phyloP scores from a whole-genome alignment of 2,113 vertebrate genomes.

The Hippocampus mohnikei region DNA sequence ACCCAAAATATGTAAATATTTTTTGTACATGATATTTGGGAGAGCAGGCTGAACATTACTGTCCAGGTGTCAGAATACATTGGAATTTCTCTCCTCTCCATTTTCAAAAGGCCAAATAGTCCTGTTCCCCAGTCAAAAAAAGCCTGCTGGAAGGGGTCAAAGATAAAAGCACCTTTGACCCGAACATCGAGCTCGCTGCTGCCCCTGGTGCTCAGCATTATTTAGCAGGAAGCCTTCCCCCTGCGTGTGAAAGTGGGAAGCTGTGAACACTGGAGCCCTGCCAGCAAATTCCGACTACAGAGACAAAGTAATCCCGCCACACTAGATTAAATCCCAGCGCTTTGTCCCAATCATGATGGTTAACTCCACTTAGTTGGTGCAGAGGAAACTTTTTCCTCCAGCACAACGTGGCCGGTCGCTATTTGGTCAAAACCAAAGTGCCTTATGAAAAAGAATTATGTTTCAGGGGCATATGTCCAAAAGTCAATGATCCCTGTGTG shows the following conservation, averaged over 20 bases:
- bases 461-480: not conserved
- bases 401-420: not conserved
- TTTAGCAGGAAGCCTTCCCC: not conserved
- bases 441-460: not conserved
- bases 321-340: constrained; percentile 18
- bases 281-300: constrained; percentile 22
- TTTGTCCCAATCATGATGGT: constrained; percentile 27
- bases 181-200: constrained; percentile 37
- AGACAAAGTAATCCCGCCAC: constrained; percentile 26
- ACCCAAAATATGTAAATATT: too few relatives aligned
- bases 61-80: not conserved
- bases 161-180: constrained; percentile 33
- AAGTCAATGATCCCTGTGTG: not conserved
- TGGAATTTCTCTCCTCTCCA: constrained; percentile 4
- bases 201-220: constrained; percentile 44
- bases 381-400: not conserved
- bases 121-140: constrained; percentile 47
- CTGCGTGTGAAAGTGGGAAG: constrained; percentile 20
- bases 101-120: constrained; percentile 39
- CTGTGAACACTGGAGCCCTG: constrained; percentile 31
- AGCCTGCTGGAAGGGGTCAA: constrained; percentile 41
- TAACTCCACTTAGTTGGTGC: constrained; percentile 10
- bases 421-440: not conserved
- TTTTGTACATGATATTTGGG: too few relatives aligned
- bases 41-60: not conserved